Conservation (phyloP, 2,797 vertebrate species). For the Leptodactylus fallax region DNA sequence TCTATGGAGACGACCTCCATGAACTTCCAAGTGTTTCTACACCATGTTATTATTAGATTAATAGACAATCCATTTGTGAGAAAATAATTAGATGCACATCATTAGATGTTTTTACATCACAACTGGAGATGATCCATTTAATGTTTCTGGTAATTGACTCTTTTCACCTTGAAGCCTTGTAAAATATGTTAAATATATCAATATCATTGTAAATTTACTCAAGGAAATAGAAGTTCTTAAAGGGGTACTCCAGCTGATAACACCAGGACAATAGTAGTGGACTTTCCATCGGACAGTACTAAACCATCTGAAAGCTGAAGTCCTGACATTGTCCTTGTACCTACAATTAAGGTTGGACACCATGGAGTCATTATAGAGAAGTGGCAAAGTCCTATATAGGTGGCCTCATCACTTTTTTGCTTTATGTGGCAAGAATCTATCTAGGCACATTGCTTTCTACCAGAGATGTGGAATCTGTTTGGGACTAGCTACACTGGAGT, state of each 20-base stretch:
- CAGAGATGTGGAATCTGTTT: too few relatives aligned
- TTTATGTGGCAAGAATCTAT: too few relatives aligned
- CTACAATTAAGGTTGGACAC: too few relatives aligned
- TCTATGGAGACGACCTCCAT: background rate
- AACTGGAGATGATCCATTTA: background rate
- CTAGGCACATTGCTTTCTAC: too few relatives aligned
- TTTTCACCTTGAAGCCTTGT: background rate
- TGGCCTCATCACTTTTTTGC: too few relatives aligned
- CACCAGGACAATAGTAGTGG: background rate
- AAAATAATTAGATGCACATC: conserved; percentile 6
- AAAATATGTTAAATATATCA: background rate
- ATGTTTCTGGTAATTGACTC: conserved; percentile 21
- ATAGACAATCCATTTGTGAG: conserved; percentile 11
- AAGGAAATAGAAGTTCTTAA: background rate
- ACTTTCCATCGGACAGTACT: too few relatives aligned
- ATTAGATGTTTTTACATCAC: conserved; percentile 18
- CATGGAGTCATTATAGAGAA: too few relatives aligned
- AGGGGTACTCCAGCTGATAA: background rate
- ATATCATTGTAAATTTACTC: background rate
- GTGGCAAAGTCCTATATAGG: too few relatives aligned
- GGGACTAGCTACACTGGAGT: too few relatives aligned
- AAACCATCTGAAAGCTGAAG: too few relatives aligned
- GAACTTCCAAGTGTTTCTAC: conserved; percentile 36
- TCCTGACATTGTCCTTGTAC: too few relatives aligned
- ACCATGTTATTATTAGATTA: conserved; percentile 38